These are phyloP conservation scores for Yasuhikotakia modesta DNA, from an alignment of 2,797 vertebrate species.

Conservation along the genomic window DNA sequence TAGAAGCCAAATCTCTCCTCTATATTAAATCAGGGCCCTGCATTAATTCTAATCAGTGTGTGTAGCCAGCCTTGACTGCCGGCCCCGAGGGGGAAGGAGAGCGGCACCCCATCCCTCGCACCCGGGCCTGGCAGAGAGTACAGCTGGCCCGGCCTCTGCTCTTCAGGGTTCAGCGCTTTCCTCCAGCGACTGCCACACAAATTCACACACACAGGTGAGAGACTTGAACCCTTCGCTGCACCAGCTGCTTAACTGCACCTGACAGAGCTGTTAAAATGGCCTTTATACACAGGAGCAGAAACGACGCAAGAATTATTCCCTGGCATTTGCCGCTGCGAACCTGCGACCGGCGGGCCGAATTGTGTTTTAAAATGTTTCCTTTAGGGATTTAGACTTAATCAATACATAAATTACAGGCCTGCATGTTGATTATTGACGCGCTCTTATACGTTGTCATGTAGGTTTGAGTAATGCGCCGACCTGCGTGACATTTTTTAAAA, in stretches of 20 bases:
- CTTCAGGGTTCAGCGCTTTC: constrained; percentile 68
- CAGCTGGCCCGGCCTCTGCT: constrained; percentile 64
- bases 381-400: background rate
- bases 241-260: constrained; percentile 48
- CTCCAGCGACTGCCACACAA: constrained; percentile 43
- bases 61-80: constrained; percentile 70
- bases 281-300: constrained; percentile 51
- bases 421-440: background rate
- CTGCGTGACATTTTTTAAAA: constrained; percentile 24
- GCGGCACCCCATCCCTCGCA: constrained; percentile 25
- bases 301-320: constrained; percentile 39
- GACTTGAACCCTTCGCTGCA: constrained; percentile 66
- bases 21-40: constrained; percentile 68
- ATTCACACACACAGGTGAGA: constrained; percentile 56
- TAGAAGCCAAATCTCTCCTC: constrained; percentile 63
- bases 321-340: constrained; percentile 47
- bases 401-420: constrained; percentile 18
- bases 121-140: constrained; percentile 24
- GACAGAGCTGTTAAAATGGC: constrained; percentile 52
- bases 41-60: constrained; percentile 76
- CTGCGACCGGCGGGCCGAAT: background rate
- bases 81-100: constrained; percentile 54
- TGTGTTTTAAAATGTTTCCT: constrained; percentile 8
- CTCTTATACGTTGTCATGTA: background rate
- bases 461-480: constrained; percentile 9